phyloP scores from a whole-genome alignment of 2,113 vertebrate species.

The Sceloporus tristichus region DNA sequence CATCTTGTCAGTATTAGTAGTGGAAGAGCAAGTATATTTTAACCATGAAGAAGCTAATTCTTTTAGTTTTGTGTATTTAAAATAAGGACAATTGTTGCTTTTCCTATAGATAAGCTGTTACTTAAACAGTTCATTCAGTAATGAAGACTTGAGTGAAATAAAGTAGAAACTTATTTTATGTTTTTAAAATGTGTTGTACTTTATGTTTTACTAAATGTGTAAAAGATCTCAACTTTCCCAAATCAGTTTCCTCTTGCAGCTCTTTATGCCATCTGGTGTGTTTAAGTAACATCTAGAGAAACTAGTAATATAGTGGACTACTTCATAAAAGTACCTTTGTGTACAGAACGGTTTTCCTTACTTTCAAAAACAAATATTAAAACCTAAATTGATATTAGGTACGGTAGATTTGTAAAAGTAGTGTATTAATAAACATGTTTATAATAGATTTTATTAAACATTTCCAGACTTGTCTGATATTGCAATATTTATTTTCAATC shows the following conservation, averaged over 20 bases:
- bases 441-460: not conserved
- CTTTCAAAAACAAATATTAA: conserved; percentile 54
- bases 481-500: not conserved
- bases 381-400: conserved; percentile 50
- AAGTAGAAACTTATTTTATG: not conserved
- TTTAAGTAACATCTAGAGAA: not conserved
- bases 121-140: not conserved
- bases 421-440: no score
- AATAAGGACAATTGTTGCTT: no score
- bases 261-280: no score
- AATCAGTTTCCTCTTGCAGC: not conserved
- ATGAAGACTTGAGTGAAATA: not conserved
- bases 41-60: not conserved
- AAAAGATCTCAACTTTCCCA: not conserved
- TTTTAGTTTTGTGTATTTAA: not conserved
- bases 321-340: not conserved
- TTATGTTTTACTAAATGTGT: not conserved
- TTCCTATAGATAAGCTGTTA: not conserved
- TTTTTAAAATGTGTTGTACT: not conserved
- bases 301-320: not conserved
- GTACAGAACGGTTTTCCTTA: not conserved
- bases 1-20: not conserved
- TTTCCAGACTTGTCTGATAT: not conserved
- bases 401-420: no score
- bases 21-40: not conserved